Evolutionary conservation across 2,797 vertebrate species (phyloP).

Genomic region (Luscinia luscinia): DNA sequence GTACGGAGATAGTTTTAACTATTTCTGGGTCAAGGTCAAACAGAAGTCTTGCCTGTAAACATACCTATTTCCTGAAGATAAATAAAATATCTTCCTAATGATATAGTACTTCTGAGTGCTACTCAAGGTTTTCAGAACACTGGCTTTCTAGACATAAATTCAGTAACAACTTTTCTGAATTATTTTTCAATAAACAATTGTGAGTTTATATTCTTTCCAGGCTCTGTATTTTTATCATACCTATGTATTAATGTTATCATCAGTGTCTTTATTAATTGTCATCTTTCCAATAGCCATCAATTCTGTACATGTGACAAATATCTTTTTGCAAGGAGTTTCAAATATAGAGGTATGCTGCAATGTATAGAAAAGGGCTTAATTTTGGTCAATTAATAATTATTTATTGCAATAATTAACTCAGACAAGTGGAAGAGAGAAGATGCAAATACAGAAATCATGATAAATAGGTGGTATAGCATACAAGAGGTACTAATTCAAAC

Average conservation of each 20-base stretch:
- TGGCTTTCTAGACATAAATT: background rate
- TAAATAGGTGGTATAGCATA: background rate
- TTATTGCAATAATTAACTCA: background rate
- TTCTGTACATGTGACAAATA: background rate
- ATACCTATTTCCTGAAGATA: background rate
- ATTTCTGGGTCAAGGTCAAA: background rate
- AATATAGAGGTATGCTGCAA: background rate
- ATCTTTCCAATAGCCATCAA: background rate
- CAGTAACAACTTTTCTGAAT: background rate
- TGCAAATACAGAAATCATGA: background rate
- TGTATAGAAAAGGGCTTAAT: background rate
- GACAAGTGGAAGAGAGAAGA: background rate
- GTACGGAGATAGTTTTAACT: background rate
- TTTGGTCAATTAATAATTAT: background rate
- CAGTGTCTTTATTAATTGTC: background rate
- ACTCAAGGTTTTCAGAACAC: background rate
- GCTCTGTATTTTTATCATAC: background rate
- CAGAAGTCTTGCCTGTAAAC: background rate
- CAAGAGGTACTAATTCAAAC: conserved; percentile 5
- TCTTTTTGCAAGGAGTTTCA: background rate
- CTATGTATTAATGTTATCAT: background rate
- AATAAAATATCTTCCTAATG: background rate
- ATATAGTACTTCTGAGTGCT: background rate
- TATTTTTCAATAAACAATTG: background rate
- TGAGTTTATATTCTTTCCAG: background rate